Evolutionary conservation across 2,797 vertebrate genomes (phyloP), one percentile per base, ranked within the genome.

Genomic region (Acrossocheilus wenchowensis): DNA sequence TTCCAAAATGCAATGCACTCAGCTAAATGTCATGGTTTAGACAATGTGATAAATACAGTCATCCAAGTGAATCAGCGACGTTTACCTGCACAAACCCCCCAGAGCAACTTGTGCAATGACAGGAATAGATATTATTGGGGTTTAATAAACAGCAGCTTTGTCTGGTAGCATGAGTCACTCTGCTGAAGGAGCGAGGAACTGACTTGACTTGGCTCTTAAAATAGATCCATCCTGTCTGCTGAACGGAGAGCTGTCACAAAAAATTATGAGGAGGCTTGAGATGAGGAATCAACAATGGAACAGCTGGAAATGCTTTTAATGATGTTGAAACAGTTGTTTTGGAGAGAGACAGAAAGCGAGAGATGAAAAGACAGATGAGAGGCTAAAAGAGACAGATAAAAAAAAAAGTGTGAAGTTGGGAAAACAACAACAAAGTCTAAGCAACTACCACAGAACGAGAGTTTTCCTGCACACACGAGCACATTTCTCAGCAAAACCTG

Each of bases 171-270:
- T 87, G 86, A 90, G 87, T 90, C 89, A 87, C 72, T 11, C 34
- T 26, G 41, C 57, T 74, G 78, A 52, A 75, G 82, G 74, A 88
- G 79, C 78, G 26, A 78, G 45, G 60, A 90, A 79, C 66, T 72
- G 72, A 82, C 85, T 80, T 66, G 48, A 82, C 85, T 80, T 66
- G 48, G 23, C 75, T 85, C 88, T 87, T 45, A 54, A 90, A 90
- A 92, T 89, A 88, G 87, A 85, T n/a, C 21, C 54, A 71, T 62
- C 64, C 71, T 12, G 66, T 81, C 83, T 82, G 89, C 89, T 83
- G 91, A 92, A 69, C 62, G 68, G 87, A 82, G 85, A 86, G 73
- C 87, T 77, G 88, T 86, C 86, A 90, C 89, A 88, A 89, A 86
- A 88, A 90, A 92, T 89, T 88, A 87, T 68, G 2, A 43, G 80